phyloP scores from a whole-genome alignment of 2,113 vertebrate genomes.

The Rhineura floridana region DNA sequence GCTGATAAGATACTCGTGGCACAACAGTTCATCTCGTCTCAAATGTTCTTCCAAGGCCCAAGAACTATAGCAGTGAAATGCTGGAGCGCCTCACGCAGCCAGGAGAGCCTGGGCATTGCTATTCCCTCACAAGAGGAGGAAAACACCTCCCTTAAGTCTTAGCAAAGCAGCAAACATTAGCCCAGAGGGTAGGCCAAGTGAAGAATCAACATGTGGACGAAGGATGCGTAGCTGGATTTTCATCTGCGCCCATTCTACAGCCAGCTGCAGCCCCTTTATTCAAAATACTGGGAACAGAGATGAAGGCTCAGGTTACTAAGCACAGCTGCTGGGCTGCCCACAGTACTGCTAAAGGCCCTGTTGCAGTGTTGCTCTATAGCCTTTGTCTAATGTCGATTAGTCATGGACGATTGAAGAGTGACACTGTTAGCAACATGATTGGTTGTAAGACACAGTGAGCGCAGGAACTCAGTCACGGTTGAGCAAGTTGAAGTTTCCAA shows the following conservation, averaged over 20 bases:
- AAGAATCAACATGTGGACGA: neutral
- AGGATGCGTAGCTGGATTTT: constrained; percentile 11
- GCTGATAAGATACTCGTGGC: constrained; percentile 32
- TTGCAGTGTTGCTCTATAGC: neutral
- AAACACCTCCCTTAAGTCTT: neutral
- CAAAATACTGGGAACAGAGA: neutral
- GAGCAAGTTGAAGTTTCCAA: constrained; percentile 31
- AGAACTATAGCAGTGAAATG: neutral
- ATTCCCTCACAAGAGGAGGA: neutral
- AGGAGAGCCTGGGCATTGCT: neutral
- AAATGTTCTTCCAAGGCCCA: neutral
- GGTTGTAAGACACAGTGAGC: constrained; percentile 40
- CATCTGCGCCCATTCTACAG: constrained; percentile 13
- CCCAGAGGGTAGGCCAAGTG: neutral
- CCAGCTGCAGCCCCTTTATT: neutral
- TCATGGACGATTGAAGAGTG: neutral
- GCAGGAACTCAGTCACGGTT: neutral
- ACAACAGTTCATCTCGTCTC: neutral
- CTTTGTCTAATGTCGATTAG: constrained; percentile 9
- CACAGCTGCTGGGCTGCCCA: neutral
- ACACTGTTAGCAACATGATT: constrained; percentile 40
- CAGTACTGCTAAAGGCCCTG: neutral
- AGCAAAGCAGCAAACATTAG: neutral
- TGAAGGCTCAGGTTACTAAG: neutral
- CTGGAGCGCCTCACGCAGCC: neutral